phyloP scores from a whole-genome alignment of 2,113 vertebrate genomes.

The Podarcis raffonei region DNA sequence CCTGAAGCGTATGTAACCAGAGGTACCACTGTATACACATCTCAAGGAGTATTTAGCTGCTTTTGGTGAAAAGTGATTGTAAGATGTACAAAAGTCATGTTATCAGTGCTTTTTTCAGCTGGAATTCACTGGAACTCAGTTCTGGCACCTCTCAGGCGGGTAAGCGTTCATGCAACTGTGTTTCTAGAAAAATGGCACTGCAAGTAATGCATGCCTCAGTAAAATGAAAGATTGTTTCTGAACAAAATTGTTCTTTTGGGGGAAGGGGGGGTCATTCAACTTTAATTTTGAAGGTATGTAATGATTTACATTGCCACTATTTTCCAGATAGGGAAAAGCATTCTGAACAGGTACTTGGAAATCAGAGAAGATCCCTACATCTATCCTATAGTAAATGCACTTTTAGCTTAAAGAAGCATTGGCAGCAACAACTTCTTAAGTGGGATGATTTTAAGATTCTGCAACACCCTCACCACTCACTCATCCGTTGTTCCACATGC shows the following conservation, averaged over 20 bases:
- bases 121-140: no score
- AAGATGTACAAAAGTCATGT: not conserved
- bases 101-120: no score
- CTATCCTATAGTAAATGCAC: not conserved
- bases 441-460: constrained; percentile 32
- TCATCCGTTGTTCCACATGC: not conserved
- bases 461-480: not conserved
- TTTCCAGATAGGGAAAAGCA: not conserved
- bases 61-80: not conserved
- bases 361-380: not conserved
- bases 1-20: no score
- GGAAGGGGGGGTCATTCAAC: not conserved
- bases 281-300: not conserved
- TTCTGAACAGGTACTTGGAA: not conserved
- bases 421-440: not conserved
- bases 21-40: not conserved
- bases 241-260: not conserved
- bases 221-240: not conserved
- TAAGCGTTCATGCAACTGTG: no score
- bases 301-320: not conserved
- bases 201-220: not conserved
- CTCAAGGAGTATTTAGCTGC: not conserved
- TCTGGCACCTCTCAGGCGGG: no score
- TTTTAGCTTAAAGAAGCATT: not conserved
- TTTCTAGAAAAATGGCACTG: no score